phyloP scores from a whole-genome alignment of 1,140 invertebrate genomes.

The Gonioctena quinquepunctata region DNA sequence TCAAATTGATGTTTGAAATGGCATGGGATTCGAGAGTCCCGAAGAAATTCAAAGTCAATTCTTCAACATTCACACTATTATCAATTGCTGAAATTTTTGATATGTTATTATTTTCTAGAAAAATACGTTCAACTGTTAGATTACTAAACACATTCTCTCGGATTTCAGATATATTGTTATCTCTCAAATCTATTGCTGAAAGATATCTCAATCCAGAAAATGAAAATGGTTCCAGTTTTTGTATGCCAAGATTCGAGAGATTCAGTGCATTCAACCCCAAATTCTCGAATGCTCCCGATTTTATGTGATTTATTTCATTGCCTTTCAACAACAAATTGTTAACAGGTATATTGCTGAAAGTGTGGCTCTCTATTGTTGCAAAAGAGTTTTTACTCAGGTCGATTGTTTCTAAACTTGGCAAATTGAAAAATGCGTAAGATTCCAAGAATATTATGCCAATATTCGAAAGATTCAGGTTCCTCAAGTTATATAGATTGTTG shows the following conservation, averaged over 20 bases:
- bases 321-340: not conserved
- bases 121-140: not conserved
- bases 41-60: not conserved
- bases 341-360: not conserved
- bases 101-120: not conserved
- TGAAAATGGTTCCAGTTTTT: not conserved
- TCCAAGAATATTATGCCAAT: not conserved
- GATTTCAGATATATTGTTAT: not conserved
- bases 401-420: not conserved
- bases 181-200: not conserved
- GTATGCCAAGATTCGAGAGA: not conserved
- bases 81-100: not conserved
- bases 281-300: not conserved
- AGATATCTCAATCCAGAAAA: not conserved
- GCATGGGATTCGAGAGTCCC: not conserved
- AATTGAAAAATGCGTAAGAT: not conserved
- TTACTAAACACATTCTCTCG: not conserved
- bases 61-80: not conserved
- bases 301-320: not conserved
- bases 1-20: not conserved
- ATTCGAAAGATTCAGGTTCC: not conserved
- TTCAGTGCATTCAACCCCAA: not conserved
- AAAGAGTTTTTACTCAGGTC: not conserved
- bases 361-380: not conserved
- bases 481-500: not conserved